Conservation (phyloP, 2,797 vertebrate species). For the Acrossocheilus wenchowensis region DNA sequence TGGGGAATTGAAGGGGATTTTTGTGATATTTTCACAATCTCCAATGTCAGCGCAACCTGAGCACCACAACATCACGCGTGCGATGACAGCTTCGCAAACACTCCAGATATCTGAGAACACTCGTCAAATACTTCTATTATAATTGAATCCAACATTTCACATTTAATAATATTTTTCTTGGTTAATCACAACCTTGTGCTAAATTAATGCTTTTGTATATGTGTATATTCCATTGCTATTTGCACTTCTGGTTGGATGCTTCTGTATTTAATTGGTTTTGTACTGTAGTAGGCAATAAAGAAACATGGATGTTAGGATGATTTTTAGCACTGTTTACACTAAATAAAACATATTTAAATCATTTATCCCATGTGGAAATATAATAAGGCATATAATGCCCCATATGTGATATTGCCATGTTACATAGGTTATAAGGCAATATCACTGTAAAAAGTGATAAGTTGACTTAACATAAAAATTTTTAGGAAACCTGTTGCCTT, state of each 20-base stretch:
- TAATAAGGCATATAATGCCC: not conserved
- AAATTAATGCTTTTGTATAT: not conserved
- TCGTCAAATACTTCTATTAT: not conserved
- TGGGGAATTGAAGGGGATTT: conserved; percentile 58
- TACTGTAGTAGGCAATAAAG: not conserved
- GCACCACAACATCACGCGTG: not conserved
- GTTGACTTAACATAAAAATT: no score
- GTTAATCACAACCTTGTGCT: not conserved
- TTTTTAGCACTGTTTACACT: not conserved
- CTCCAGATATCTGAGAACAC: no score
- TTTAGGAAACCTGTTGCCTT: no score
- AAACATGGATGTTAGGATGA: not conserved
- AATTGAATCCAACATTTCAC: not conserved
- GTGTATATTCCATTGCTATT: not conserved
- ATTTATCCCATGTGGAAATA: not conserved
- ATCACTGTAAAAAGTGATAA: not conserved
- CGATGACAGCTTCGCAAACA: not conserved
- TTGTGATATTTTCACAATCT: conserved; percentile 3
- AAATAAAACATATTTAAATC: not conserved
- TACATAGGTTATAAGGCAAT: not conserved
- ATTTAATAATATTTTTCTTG: not conserved
- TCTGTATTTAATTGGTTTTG: not conserved
- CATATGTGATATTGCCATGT: not conserved
- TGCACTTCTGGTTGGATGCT: not conserved
- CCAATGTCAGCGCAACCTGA: not conserved